Conservation (phyloP, 2,888 invertebrate species). For the Hipparchia semele region DNA sequence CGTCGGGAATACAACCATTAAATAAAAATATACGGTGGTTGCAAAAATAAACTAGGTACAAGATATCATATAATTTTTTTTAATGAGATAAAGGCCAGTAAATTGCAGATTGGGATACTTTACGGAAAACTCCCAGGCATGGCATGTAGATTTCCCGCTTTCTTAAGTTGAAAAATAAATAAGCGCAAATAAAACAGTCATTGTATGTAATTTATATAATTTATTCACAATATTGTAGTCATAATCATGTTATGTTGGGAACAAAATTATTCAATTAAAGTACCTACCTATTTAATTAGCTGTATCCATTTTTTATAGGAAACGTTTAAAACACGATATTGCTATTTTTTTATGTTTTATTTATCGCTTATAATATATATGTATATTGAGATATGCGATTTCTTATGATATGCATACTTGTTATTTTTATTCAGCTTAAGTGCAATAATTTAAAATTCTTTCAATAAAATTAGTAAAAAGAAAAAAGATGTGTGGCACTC, state of each 20-base stretch:
- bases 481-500: no score
- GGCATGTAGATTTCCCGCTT: no score
- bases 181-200: slow-evolving; percentile 6
- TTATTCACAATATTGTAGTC: slow-evolving; percentile 28
- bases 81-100: no score
- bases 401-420: slow-evolving; percentile 53
- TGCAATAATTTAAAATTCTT: not conserved
- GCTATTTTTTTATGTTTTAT: slow-evolving; percentile 14
- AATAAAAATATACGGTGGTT: no score
- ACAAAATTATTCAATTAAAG: slow-evolving; percentile 30
- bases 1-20: no score
- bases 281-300: not conserved
- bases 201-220: slow-evolving; percentile 35
- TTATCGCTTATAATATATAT: not conserved
- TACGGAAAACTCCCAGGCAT: no score
- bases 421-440: slow-evolving; percentile 37
- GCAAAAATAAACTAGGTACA: no score
- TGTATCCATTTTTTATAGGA: slow-evolving; percentile 24
- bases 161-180: no score
- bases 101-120: no score
- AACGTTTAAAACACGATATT: slow-evolving; percentile 24
- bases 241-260: slow-evolving; percentile 25
- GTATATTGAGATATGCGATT: slow-evolving; percentile 50
- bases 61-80: no score
- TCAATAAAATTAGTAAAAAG: not conserved